phyloP scores from a whole-genome alignment of 2,113 vertebrate genomes.

The Myanophis thanlyinensis region DNA sequence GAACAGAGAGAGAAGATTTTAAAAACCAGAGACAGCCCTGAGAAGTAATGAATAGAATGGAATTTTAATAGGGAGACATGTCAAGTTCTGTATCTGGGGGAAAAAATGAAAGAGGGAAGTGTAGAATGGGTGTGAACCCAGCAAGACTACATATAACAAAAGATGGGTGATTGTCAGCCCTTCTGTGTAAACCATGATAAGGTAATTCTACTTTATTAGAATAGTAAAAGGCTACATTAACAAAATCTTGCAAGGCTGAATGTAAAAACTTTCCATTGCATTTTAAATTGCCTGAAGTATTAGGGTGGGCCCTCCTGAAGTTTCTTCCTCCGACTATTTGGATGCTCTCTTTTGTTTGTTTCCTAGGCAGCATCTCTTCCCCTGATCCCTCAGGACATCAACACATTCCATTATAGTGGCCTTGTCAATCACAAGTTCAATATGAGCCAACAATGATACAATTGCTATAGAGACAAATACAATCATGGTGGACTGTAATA shows the following conservation, averaged over 20 bases:
- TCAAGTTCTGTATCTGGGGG: neutral
- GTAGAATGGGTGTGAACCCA: neutral
- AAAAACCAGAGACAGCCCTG: neutral
- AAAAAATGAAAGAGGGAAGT: neutral
- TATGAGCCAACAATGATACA: neutral
- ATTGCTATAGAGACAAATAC: neutral
- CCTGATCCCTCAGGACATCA: no score
- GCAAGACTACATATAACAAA: neutral
- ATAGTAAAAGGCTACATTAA: no score
- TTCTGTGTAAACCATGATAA: no score
- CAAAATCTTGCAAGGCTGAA: no score
- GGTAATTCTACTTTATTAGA: no score
- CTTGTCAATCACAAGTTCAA: neutral
- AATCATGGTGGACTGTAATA: neutral
- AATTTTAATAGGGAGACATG: neutral
- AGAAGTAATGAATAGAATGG: neutral
- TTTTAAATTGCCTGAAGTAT: no score
- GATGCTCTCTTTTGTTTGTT: no score
- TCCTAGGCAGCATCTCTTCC: no score
- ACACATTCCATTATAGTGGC: neutral
- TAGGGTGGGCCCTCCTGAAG: no score
- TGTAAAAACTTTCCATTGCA: no score
- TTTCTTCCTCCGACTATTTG: no score
- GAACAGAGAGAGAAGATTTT: neutral
- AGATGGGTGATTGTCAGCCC: neutral